These are phyloP conservation scores for Bos taurus DNA, from an alignment of 2,113 vertebrate species.

Conservation along the genomic window ARS-UCD2.0 NC_037328.1:134696001-134696500, in stretches of 20 bases:
- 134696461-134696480: not conserved
- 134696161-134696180: not conserved
- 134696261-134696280: not conserved
- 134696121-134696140: not conserved
- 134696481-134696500: not conserved
- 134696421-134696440: not conserved
- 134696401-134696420: not conserved
- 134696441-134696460: not conserved
- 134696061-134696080: not conserved
- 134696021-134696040: not conserved
- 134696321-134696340: not conserved
- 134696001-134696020: not conserved
- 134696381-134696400: not conserved
- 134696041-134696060: rapidly evolving
- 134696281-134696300: not conserved
- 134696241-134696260: not conserved
- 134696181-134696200: not conserved
- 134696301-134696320: not conserved
- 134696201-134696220: not conserved
- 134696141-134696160: not conserved
- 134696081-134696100: not conserved
- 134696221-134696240: not conserved
- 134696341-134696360: not conserved
- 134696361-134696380: not conserved
- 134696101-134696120: not conserved